Evolutionary conservation across 2,797 vertebrate genomes (phyloP).

Genomic region (Setipinna tenuifilis): DNA sequence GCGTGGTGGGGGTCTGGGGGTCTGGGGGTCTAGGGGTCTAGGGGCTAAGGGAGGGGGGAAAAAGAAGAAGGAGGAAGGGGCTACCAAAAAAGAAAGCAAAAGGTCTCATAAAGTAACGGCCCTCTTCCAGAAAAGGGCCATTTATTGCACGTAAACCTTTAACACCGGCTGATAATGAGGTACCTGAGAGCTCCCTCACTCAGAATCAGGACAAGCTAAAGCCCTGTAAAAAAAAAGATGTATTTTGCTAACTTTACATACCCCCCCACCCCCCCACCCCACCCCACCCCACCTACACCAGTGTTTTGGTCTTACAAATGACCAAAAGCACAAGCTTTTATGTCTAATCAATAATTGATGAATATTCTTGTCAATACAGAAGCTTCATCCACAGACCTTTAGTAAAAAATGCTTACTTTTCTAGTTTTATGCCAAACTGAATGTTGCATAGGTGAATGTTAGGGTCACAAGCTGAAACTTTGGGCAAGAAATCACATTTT

Average conservation of each 20-base stretch:
- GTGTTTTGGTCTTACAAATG: background rate
- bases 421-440: too few species aligned
- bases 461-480: too few species aligned
- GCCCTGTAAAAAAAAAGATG: background rate
- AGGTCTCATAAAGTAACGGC: slow-evolving; percentile 9
- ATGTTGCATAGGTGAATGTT: too few species aligned
- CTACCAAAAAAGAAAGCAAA: background rate
- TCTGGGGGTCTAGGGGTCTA: background rate
- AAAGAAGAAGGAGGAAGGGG: background rate
- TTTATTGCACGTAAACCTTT: slow-evolving; percentile 17
- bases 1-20: background rate
- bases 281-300: background rate
- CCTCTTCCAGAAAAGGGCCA: background rate
- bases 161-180: background rate
- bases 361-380: too few species aligned
- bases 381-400: too few species aligned
- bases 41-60: background rate
- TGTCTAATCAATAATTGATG: too few species aligned
- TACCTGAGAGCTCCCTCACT: background rate
- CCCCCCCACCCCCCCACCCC: background rate
- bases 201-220: background rate
- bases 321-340: background rate
- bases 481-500: too few species aligned
- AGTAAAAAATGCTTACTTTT: too few species aligned
- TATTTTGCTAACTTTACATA: background rate